phyloP scores from a whole-genome alignment of 2,113 vertebrate genomes.

The Tupaia tana region DNA sequence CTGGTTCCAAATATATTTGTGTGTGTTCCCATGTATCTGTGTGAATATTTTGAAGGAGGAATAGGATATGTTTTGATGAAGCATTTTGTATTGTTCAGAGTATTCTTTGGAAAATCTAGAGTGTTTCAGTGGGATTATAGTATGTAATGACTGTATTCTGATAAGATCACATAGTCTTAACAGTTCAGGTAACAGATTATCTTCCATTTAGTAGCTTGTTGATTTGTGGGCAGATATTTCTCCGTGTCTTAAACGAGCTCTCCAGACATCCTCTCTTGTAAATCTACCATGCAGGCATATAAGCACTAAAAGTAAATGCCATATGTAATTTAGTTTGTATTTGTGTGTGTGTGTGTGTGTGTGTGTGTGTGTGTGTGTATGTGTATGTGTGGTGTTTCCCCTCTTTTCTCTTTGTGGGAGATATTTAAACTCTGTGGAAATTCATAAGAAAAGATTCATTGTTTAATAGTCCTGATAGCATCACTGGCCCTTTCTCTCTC shows the following conservation, averaged over 20 bases:
- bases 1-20: slow-evolving; percentile 65
- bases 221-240: neutral
- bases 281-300: neutral
- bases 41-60: neutral
- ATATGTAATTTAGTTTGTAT: neutral
- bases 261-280: neutral
- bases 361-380: neutral
- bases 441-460: slow-evolving; percentile 74
- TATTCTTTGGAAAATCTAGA: slow-evolving; percentile 48
- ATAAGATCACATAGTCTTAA: neutral
- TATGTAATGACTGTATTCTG: slow-evolving; percentile 47
- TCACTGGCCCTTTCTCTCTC: slow-evolving; percentile 81
- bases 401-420: slow-evolving; percentile 58
- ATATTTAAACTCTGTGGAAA: slow-evolving; percentile 76
- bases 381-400: neutral
- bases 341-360: neutral
- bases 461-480: slow-evolving; percentile 71
- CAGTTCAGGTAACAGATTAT: neutral
- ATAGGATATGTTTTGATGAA: slow-evolving; percentile 75
- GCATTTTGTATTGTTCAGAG: slow-evolving; percentile 58
- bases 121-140: slow-evolving; percentile 66
- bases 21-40: slow-evolving; percentile 9
- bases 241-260: neutral
- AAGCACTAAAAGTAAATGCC: slow-evolving; percentile 11
- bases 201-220: neutral